Percentiles rank a stretch among this genome's conserved stretches.
These are phyloP conservation scores for Alosa sapidissima DNA, from an alignment of 2,797 vertebrate species.

Conservation along the genomic window DNA sequence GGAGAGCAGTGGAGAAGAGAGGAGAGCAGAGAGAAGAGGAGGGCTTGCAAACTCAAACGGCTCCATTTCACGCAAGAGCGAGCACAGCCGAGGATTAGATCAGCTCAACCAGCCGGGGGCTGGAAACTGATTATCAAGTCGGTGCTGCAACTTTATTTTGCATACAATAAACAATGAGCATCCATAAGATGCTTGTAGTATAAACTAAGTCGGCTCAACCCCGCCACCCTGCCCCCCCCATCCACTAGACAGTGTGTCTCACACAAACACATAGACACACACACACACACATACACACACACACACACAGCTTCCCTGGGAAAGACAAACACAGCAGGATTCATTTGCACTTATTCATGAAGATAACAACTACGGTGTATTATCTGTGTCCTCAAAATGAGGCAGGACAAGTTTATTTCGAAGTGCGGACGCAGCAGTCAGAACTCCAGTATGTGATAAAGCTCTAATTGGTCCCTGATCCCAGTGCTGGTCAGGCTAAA, in stretches of 20 bases:
- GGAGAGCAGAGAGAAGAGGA: constrained; percentile 28
- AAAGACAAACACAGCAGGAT: constrained; percentile 1
- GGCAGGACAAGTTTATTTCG: background rate
- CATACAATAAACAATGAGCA: constrained; percentile 66
- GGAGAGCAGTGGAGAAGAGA: background rate
- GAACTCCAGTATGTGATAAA: background rate
- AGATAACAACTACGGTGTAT: background rate
- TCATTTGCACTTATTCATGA: background rate
- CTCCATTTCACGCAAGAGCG: constrained; percentile 72
- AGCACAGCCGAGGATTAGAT: constrained; percentile 70
- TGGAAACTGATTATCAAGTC: constrained; percentile 74
- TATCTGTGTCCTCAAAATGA: background rate
- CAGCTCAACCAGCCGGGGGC: constrained; percentile 64
- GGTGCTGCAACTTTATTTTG: constrained; percentile 69
- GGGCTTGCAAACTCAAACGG: constrained; percentile 58
- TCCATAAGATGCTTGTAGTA: constrained; percentile 53
- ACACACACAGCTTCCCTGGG: background rate
- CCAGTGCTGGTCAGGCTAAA: background rate
- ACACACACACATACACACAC: constrained; percentile 6
- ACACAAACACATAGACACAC: background rate
- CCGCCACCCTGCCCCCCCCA: background rate
- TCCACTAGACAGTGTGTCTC: background rate
- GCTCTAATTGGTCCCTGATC: background rate
- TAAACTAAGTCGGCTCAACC: constrained; percentile 35
- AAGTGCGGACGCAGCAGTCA: background rate